phyloP scores from a whole-genome alignment of 1,140 invertebrate genomes.

The Zaprionus inermis region DNA sequence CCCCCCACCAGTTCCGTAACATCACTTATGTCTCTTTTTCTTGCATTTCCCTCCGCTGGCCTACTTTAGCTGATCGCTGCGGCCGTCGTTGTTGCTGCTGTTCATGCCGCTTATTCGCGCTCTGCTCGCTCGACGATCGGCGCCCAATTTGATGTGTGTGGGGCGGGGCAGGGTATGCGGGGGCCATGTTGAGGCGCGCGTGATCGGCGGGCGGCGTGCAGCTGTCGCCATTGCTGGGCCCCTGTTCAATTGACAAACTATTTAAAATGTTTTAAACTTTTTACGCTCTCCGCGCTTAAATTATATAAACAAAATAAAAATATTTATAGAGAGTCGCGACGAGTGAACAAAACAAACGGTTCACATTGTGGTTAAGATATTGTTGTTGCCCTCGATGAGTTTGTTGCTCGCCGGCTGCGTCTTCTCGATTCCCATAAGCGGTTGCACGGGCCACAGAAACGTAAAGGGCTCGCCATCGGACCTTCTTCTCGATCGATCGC shows the following conservation, averaged over 20 bases:
- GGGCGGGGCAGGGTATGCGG: no score
- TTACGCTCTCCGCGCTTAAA: constrained; percentile 58
- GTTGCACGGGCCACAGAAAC: constrained; percentile 38
- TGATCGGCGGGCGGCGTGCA: not conserved
- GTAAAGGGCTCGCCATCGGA: not conserved
- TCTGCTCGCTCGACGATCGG: not conserved
- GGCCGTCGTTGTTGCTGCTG: not conserved
- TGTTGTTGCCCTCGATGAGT: not conserved
- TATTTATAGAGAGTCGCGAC: constrained; percentile 27
- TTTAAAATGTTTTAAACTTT: constrained; percentile 83
- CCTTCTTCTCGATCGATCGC: not conserved
- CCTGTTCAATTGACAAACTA: constrained; percentile 82
- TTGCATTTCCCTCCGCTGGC: constrained; percentile 19
- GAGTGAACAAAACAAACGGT: constrained; percentile 21
- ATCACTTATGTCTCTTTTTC: not conserved
- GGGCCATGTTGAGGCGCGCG: not conserved
- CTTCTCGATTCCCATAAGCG: constrained; percentile 43
- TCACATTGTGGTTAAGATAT: not conserved
- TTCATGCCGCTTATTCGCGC: constrained; percentile 27
- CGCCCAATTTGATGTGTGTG: constrained; percentile 11
- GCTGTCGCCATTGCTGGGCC: constrained; percentile 43
- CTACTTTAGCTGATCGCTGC: constrained; percentile 34
- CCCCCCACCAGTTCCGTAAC: not conserved
- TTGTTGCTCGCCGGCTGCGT: constrained; percentile 18
- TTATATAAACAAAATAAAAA: constrained; percentile 76